Percentiles rank a stretch among this genome's conserved stretches.
phyloP scores from a whole-genome alignment of 1,140 invertebrate genomes.

The Trinorchestia longiramus region DNA sequence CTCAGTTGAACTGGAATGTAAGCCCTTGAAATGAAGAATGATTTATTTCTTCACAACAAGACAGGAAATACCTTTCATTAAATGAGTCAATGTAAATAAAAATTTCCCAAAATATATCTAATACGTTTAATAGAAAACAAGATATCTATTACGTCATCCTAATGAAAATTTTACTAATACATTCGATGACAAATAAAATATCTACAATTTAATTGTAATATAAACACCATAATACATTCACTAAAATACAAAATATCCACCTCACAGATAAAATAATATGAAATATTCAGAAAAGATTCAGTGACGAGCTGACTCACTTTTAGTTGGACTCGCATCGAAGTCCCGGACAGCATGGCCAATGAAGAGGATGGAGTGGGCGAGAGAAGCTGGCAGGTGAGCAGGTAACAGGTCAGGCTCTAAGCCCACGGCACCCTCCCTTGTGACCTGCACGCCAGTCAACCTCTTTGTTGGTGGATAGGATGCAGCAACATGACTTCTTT shows the following conservation, averaged over 20 bases:
- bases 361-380: constrained; percentile 3
- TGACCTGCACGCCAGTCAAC: neutral
- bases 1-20: no score
- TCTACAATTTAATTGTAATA: neutral
- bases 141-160: neutral
- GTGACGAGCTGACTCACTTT: neutral
- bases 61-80: no score
- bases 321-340: neutral
- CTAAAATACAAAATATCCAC: neutral
- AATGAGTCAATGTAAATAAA: no score
- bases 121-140: no score
- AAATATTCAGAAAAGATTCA: neutral
- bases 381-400: neutral
- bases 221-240: neutral
- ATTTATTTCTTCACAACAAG: no score
- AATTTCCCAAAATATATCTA: no score
- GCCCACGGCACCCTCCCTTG: neutral
- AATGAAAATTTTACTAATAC: neutral
- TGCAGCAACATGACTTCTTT: no score
- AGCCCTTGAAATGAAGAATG: no score
- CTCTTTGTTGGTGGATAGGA: no score
- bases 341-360: neutral
- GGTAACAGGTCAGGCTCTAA: neutral
- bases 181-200: neutral
- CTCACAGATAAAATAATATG: neutral